These are phyloP conservation scores for Poliocrania exsul DNA, from an alignment of 2,797 vertebrate species.

Conservation along the genomic window DNA sequence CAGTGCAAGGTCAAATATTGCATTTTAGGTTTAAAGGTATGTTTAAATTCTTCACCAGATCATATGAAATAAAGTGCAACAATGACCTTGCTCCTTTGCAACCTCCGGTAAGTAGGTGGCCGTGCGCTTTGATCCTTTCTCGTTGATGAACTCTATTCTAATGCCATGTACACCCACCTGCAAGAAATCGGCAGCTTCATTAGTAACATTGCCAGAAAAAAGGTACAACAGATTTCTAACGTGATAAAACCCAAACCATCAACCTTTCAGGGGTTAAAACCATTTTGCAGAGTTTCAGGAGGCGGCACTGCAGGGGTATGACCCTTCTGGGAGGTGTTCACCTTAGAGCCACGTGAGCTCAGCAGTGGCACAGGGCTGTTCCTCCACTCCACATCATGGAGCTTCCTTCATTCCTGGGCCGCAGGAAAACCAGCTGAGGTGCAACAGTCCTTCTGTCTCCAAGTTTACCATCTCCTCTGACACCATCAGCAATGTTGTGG, in stretches of 20 bases:
- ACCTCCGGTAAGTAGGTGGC: conserved; percentile 99
- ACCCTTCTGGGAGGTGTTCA: neutral
- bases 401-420: neutral
- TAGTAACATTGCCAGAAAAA: conserved; percentile 63
- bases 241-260: neutral
- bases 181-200: conserved; percentile 77
- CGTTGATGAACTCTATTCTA: conserved; percentile 99
- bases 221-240: conserved; percentile 28
- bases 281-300: neutral
- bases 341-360: neutral
- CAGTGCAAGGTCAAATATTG: conserved; percentile 78
- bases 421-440: neutral
- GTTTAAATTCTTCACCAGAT: conserved; percentile 76
- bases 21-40: conserved; percentile 66
- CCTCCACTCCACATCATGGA: neutral
- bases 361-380: neutral
- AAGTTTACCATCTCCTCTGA: neutral
- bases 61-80: conserved; percentile 80
- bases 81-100: conserved; percentile 99
- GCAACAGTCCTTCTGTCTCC: neutral
- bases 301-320: neutral
- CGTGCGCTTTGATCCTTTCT: conserved; percentile 99
- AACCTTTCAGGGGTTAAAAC: neutral
- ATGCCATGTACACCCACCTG: conserved; percentile 99
- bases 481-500: neutral